Evolutionary conservation across 2,113 vertebrate genomes (phyloP).

Genomic region (Erinaceus europaeus): DNA sequence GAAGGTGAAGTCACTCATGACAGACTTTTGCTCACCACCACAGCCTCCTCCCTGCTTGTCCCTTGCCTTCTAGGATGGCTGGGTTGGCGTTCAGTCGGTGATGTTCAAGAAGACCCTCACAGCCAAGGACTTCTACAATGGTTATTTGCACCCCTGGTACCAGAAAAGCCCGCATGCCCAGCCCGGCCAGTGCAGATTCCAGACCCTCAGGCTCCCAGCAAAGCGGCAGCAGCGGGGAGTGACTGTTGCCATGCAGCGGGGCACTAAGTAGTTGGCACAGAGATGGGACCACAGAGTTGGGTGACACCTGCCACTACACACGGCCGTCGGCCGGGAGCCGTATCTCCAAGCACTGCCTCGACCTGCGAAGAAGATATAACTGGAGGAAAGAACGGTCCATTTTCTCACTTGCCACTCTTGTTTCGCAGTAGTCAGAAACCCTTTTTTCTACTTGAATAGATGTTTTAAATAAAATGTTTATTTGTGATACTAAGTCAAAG

Average conservation of each 20-base stretch:
- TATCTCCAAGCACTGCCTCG: constrained; percentile 38
- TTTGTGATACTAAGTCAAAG: constrained; percentile 47
- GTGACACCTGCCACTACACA: constrained; percentile 12
- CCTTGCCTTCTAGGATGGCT: constrained; percentile 86
- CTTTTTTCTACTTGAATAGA: constrained; percentile 49
- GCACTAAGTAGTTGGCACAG: constrained; percentile 39
- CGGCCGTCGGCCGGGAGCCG: too few species aligned
- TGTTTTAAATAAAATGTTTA: constrained; percentile 52
- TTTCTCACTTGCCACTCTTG: background rate
- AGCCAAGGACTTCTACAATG: constrained; percentile 95
- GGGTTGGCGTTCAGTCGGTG: constrained; percentile 89
- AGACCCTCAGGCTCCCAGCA: constrained; percentile 78
- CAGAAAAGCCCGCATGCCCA: constrained; percentile 58
- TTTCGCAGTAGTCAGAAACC: constrained; percentile 14
- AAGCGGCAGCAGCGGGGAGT: constrained; percentile 66
- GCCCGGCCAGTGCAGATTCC: constrained; percentile 81
- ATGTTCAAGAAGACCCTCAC: constrained; percentile 90
- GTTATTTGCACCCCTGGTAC: constrained; percentile 90
- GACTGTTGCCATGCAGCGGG: constrained; percentile 58
- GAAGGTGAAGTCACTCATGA: too few species aligned
- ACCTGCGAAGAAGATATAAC: constrained; percentile 43
- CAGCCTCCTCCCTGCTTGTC: background rate
- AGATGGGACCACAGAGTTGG: constrained; percentile 2
- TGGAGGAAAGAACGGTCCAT: background rate
- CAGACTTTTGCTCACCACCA: too few species aligned